Evolutionary conservation across 2,113 vertebrate species (phyloP), one percentile per base, ranked within the genome.

Genomic region (Pao palembangensis): DNA sequence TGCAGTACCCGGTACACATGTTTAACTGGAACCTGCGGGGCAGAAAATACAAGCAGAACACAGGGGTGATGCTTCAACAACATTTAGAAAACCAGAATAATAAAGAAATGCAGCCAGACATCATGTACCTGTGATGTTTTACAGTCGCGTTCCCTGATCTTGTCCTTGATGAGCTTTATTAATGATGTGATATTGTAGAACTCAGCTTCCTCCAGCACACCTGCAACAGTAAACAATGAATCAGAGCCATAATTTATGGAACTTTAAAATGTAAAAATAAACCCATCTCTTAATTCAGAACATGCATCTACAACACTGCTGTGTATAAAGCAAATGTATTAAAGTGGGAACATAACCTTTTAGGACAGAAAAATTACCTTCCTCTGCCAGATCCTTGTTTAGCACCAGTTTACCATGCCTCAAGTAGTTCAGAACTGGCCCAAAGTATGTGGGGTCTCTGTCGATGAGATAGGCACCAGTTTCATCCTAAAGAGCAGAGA

Each of bases 141-240:
- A 87, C 94, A 94, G 83, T 99, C 97, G 70, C 96, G 91, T 76
- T 99, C 97, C 89, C 94, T 93, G 87, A 99, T 98, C 89, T 93
- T 96, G 85, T 99, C 97, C 88, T 98, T 98, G 83, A 98, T 91
- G 46, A 99, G 91, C 82, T 98, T 98, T 88, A 99, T 99, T 89
- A 99, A 87, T 55, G 96, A 98, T 83, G 95, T 96, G 91, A 99
- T 99, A 85, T 99, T 99, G 88, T 99, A 99, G 87, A 99, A 99
- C 76, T 99, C 97, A 0, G 97, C 97, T 90, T 99, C 97, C 80
- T 99, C 96, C 69, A 99, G 86, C 50, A 98, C 96, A 61, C 97
- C 97, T 99, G 6, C 69, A 71, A 78, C 23, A 28, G 10, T 2
- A 2, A 58, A 59, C 4, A 10, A 58, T 61, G 0, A 51, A 47